Percentiles rank a stretch among this genome's conserved stretches.
Evolutionary conservation across 2,113 vertebrate species (phyloP).

Genomic region (Willisornis vidua): DNA sequence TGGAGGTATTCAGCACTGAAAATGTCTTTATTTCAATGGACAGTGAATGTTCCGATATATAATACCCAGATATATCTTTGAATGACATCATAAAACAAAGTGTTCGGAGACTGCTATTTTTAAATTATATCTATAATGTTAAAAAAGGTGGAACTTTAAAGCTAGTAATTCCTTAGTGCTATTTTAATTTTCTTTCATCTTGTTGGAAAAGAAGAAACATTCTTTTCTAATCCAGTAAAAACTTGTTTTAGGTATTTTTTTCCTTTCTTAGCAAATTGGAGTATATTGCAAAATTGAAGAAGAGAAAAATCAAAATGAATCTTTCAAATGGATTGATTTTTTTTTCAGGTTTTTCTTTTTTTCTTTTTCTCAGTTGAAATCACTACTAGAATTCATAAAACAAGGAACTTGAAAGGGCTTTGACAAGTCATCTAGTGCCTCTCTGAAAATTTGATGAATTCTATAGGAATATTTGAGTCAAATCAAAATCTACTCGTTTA

Average conservation of each 20-base stretch:
- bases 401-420: background rate
- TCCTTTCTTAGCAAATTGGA: background rate
- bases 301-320: background rate
- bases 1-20: background rate
- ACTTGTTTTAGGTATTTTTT: background rate
- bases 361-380: background rate
- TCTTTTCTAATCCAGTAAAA: background rate
- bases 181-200: background rate
- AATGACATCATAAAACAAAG: background rate
- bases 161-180: background rate
- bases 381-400: background rate
- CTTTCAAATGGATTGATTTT: background rate
- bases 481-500: background rate
- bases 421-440: background rate
- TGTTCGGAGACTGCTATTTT: background rate
- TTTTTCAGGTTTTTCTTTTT: background rate
- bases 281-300: background rate
- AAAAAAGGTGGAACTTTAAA: background rate
- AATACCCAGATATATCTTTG: background rate
- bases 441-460: background rate
- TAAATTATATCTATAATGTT: background rate
- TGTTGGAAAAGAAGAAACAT: background rate
- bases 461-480: background rate
- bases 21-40: background rate
- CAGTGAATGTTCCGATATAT: background rate